Base-by-base conservation (phyloP, 1,140 invertebrate species). In the Caenorhabditis inopinata region DNA sequence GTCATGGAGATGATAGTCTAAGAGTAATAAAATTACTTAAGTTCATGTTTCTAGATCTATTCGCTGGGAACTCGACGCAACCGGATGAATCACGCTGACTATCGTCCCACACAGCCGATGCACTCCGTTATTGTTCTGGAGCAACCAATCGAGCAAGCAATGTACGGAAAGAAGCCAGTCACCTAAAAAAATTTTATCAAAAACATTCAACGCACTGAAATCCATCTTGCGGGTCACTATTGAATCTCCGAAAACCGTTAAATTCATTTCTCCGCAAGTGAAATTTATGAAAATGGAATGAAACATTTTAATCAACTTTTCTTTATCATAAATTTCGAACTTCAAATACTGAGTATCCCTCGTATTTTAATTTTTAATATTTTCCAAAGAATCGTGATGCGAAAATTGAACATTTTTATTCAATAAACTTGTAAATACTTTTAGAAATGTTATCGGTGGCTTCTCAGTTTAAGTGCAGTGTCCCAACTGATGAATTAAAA, bases 111-210 rank as follows among this genome's bases (percentile, higher is more conserved):
- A 7, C 58, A 68, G 23, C 58, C 58, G 38, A 38, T 68, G 32
- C 58, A 68, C 32, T 18, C 58, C 6, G 58, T 68, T 2, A 68
- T 68, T 68, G 58, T 68, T 1, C 25, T 68, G 1, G 58, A 68
- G 32, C 58, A 68, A 38, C 58, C 58, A 1, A 68, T 68, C 23
- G 58, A 68, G n/a, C 58, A 68, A 68, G 58, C 58, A 38, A 68
- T 68, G 58, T 68, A 68, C 9, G 58, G 58, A 68, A 68, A 68
- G n/a, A 68, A 68, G 32, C 58, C 58, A n/a, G 58, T 68, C 1
- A 68, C 35, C 32, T 68, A 42, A 68, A 0, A 12, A 35, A 16
- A 0, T n/a, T n/a, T 42, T 42, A 42, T 42, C 38, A 42, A 11
- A 68, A n/a, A 9, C 12, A 4, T 16, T 42, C 4, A 68, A 16